Percentiles rank a stretch among this genome's conserved stretches.
phyloP scores from a whole-genome alignment of 2,888 invertebrate species.

The Agrypnus murinus region DNA sequence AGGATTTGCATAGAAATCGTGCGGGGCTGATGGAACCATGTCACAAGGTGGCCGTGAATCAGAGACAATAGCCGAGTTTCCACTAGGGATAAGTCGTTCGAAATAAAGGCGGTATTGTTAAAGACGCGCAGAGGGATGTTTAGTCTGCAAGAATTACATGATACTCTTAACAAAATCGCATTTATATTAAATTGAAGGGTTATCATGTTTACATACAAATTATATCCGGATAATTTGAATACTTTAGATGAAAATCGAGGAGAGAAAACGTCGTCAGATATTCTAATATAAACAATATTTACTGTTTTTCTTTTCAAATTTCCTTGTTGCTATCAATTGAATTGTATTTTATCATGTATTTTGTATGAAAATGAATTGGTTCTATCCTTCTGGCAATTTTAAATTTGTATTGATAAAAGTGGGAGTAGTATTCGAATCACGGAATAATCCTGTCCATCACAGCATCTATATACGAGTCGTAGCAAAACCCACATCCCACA shows the following conservation, averaged over 20 bases:
- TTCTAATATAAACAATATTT: no score
- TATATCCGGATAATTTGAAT: no score
- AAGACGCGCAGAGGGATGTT: slow-evolving; percentile 21
- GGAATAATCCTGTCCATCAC: slow-evolving; percentile 59
- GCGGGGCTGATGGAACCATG: slow-evolving; percentile 70
- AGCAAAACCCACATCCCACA: slow-evolving; percentile 66
- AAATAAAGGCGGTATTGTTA: slow-evolving; percentile 39
- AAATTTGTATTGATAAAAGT: slow-evolving; percentile 45
- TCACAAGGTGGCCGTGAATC: slow-evolving; percentile 71
- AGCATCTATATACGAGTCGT: slow-evolving; percentile 64
- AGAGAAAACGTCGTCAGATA: no score
- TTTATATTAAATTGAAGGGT: no score
- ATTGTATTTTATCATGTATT: neutral
- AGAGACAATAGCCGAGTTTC: slow-evolving; percentile 62
- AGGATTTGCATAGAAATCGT: slow-evolving; percentile 71
- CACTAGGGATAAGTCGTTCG: slow-evolving; percentile 49
- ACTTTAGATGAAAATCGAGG: no score
- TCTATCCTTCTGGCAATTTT: slow-evolving; percentile 23
- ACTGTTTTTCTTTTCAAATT: no score
- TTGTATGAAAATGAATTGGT: slow-evolving; percentile 2
- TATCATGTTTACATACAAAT: no score
- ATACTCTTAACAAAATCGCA: no score
- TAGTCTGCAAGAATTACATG: slow-evolving; percentile 21
- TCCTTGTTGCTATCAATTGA: no score
- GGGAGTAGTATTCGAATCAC: slow-evolving; percentile 55